Evolutionary conservation across 2,888 invertebrate species (phyloP), one percentile per base, ranked within the genome.

Genomic region (Listrodromus nycthemerus): DNA sequence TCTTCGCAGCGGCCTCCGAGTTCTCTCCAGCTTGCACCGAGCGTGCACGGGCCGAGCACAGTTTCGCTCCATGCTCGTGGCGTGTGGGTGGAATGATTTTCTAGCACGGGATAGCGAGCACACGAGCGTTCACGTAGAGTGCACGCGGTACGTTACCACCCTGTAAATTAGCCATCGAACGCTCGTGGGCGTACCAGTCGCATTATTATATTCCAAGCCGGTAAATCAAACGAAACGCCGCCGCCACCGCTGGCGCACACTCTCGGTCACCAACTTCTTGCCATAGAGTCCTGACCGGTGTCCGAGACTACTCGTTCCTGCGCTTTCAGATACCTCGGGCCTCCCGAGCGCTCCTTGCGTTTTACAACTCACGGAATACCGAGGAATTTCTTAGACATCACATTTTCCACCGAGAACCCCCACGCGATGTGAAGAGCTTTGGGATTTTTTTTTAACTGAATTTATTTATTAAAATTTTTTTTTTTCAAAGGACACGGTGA

Each of bases 151-250:
- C 82, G 85, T 89, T 90, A 86, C 88, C 89, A 90, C 89, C 88
- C 88, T 84, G 88, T 90, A 90, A 90, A 90, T 90, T 89, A 88
- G 88, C 86, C 80, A 89, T 88, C 86, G 87, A 84, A 78, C 77
- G 80, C 58, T 70, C 84, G 89, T 89, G 84, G 89, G 89, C 86
- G 89, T 87, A 77, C 83, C 86, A 84, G 86, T 89, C 88, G 88
- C 86, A 85, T 89, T 88, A 89, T 88, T 89, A 87, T 84, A 89
- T 86, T 85, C 80, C 77, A 73, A 55, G 81, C 63, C 82, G 58
- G 85, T 89, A 89, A 89, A 89, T 89, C 85, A 85, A 66, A 81
- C 80, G 84, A 86, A 88, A 87, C 82, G 79, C 69, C 84, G 84
- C 81, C 66, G 67, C 55, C 66, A 73, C 66, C 65, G 52, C 52